Evolutionary conservation across 1,140 invertebrate genomes (phyloP), one percentile per base, ranked within the genome.

Genomic region (Macrostomum lignano): DNA sequence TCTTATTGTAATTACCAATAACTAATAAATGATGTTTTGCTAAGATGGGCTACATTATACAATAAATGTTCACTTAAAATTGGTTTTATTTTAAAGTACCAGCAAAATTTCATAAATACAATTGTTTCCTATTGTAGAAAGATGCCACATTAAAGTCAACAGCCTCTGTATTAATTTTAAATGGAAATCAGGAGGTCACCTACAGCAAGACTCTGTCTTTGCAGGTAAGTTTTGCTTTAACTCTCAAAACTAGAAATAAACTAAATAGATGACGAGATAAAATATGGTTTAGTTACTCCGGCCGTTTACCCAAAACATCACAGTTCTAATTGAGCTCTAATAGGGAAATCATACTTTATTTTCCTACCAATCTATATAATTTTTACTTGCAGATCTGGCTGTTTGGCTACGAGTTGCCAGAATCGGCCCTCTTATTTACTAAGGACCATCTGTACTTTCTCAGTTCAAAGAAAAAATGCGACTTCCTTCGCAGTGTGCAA

Each of bases 381-480:
- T 14, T 30, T 38, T 47, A 17, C 38, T 65, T 65, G 40, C 46
- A 84, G 73, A 79, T 74, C 21, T 96, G 86, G 86, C 64, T 98
- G 4, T 70, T 94, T 55, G 84, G 81, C 40, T 94, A 93, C 53
- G 82, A 93, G 52, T 58, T 96, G 11, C 73, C 77, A 2, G 86
- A 98, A 49, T 91, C 81, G 0, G 70, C 96, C 23, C 78, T 84
- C 57, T 70, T 93, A 1, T 62, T 94, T 35, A 71, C 75, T 36
- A 68, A 82, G 41, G 67, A 73, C 17, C 66, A 63, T 13, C 73
- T 93, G 33, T 69, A 71, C 48, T 81, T 94, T 45, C 60, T 96
- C 17, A 76, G 82, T 1, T 88, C 81, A 49, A 93, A 88, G 52
- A 91, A 91, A 58, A 94, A 96, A 58, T 81, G 91, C 36, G 82